These are phyloP conservation scores for Polypterus senegalus DNA, from an alignment of 2,113 vertebrate genomes.

Conservation along the genomic window DNA sequence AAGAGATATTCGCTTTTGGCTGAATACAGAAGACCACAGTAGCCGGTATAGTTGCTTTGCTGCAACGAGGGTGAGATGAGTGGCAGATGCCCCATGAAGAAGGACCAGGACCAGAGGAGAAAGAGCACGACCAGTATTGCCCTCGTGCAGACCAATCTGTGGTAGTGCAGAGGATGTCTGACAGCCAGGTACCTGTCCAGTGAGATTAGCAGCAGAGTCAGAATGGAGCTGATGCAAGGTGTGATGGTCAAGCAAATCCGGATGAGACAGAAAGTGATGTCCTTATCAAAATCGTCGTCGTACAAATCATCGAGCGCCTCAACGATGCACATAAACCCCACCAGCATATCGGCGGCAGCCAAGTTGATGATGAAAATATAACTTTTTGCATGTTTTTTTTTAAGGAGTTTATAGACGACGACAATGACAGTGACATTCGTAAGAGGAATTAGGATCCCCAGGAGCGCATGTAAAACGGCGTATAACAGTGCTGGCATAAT, in stretches of 20 bases:
- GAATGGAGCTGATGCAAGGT: conserved; percentile 26
- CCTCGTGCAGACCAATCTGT: conserved; percentile 19
- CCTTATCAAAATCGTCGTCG: conserved; percentile 15
- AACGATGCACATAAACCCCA: conserved; percentile 23
- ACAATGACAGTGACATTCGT: conserved; percentile 26
- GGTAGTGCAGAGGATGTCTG: conserved; percentile 21
- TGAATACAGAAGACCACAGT: conserved; percentile 21
- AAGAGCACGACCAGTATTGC: conserved; percentile 12
- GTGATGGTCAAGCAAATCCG: conserved; percentile 19
- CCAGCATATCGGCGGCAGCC: conserved; percentile 27
- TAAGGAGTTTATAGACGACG: conserved; percentile 20
- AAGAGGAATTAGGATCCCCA: conserved; percentile 22
- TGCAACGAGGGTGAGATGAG: conserved; percentile 22
- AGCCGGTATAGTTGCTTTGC: conserved; percentile 15
- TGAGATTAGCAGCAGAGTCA: conserved; percentile 30
- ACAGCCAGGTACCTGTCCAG: conserved; percentile 29
- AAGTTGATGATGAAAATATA: conserved; percentile 29
- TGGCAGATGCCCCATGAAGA: conserved; percentile 24
- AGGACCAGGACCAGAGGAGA: conserved; percentile 22
- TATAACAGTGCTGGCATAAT: conserved; percentile 14
- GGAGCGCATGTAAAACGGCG: conserved; percentile 17
- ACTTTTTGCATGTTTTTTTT: conserved; percentile 20
- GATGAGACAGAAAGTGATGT: conserved; percentile 20
- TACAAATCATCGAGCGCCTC: conserved; percentile 23
- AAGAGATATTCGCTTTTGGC: conserved; percentile 27